A percentile compares a stretch with the other conserved stretches of the same genome.
Evolutionary conservation across 2,797 vertebrate genomes (phyloP).

Genomic region (Ficedula albicollis): DNA sequence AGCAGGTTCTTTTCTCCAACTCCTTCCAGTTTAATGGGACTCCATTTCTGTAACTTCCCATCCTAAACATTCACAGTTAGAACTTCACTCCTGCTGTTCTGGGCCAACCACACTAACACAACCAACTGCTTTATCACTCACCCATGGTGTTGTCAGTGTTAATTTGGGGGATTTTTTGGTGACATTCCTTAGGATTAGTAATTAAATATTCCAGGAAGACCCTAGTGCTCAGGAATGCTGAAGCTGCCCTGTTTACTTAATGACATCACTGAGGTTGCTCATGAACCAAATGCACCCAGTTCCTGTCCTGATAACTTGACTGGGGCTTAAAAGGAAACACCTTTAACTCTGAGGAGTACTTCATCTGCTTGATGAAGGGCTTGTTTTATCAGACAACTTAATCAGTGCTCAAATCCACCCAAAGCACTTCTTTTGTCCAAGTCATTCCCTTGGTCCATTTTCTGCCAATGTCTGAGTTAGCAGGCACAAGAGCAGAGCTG

Average conservation of each 20-base stretch:
- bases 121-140: neutral
- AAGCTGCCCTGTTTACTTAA: neutral
- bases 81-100: neutral
- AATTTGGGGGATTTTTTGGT: fast-evolving
- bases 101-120: neutral
- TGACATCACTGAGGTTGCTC: neutral
- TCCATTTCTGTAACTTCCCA: neutral
- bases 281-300: neutral
- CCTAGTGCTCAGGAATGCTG: neutral
- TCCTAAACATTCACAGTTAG: neutral
- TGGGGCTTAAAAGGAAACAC: neutral
- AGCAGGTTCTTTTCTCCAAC: neutral
- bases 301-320: neutral
- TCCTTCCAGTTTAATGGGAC: neutral
- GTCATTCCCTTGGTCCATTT: neutral
- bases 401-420: neutral
- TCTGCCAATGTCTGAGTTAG: neutral
- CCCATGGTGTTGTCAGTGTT: neutral
- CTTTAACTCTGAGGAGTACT: neutral
- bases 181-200: neutral
- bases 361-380: neutral
- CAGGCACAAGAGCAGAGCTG: neutral
- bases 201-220: neutral
- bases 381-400: neutral
- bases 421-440: neutral